Evolutionary conservation across 2,113 vertebrate species (phyloP), one percentile per base, ranked within the genome.

Genomic region (Apteryx mantelli): DNA sequence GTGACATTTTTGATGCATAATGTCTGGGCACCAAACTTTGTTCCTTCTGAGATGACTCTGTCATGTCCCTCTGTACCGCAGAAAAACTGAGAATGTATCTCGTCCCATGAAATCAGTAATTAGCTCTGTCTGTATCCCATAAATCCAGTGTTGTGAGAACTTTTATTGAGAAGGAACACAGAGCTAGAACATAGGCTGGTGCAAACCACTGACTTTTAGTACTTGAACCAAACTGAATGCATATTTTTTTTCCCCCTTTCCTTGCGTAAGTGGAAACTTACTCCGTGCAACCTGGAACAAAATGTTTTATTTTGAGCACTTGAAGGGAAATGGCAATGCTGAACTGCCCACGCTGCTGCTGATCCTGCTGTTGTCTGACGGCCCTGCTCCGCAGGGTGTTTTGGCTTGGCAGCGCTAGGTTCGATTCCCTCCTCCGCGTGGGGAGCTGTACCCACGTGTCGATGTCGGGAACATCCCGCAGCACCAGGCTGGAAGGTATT

Each of bases 141-240:
- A 74, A 86, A 90, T 89, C 80, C 65, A 66, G 6, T 1, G 0
- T 42, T 34, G 20, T 55, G 56, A 20, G 28, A 36, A 19, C 55
- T 88, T 89, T 9, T 69, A 8, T 0, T n/a, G 58, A 17, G 42
- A 28, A 73, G n/a, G 46, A 82, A 21, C 53, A 26, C 0, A 0
- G 36, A 26, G 60, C 40, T 50, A 60, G 6, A 55, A 38, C 52
- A 32, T 1, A 16, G 34, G 11, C 55, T 70, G 44, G 4, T 13
- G 58, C 28, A 61, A 86, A 74, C 3, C 1, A 3, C 19, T 36
- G 19, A 15, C 30, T 73, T 76, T n/a, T 38, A 52, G 13, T 81
- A 40, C 40, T 56, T 75, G 18, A 40, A 52, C 83, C 32, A 60
- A 93, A n/a, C 26, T 5, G 63, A 36, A 63, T 40, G 7, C 0